Evolutionary conservation across 1,140 invertebrate genomes (phyloP).

Genomic region (Micrasema minimum): DNA sequence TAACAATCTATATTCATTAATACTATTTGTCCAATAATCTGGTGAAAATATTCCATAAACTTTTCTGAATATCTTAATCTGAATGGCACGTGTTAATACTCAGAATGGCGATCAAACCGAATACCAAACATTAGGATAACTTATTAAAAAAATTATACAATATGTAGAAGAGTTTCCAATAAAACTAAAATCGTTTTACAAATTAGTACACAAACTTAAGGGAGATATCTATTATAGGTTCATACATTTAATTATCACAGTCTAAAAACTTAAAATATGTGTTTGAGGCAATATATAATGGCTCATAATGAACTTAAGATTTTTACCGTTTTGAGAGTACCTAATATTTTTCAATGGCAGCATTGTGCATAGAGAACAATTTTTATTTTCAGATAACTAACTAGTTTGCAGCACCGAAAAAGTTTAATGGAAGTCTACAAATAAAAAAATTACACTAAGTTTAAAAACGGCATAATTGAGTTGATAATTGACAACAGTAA

Average conservation of each 20-base stretch:
- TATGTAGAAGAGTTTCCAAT: conserved; percentile 5
- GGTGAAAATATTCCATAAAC: too few species aligned
- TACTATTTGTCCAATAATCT: too few species aligned
- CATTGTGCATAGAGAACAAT: not conserved
- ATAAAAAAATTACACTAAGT: not conserved
- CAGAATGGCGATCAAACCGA: not conserved
- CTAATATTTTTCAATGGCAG: not conserved
- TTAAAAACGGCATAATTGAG: not conserved
- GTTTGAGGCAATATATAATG: conserved; percentile 46
- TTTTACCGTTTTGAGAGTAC: conserved; percentile 2
- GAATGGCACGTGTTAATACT: not conserved
- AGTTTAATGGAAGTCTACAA: not conserved
- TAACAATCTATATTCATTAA: too few species aligned
- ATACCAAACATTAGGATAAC: not conserved
- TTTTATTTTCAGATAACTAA: not conserved
- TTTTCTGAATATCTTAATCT: not conserved
- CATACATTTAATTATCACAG: conserved; percentile 45
- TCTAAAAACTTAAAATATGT: conserved; percentile 43
- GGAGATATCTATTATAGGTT: conserved; percentile 22
- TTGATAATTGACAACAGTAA: conserved; percentile 2
- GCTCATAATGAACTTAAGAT: conserved; percentile 28
- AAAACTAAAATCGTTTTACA: conserved; percentile 10
- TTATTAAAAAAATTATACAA: not conserved
- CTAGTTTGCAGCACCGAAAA: not conserved
- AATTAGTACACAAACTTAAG: conserved; percentile 29